These are phyloP conservation scores for Chlamydotis undulata DNA, from an alignment of 2,113 vertebrate genomes.

Conservation along the genomic window DNA sequence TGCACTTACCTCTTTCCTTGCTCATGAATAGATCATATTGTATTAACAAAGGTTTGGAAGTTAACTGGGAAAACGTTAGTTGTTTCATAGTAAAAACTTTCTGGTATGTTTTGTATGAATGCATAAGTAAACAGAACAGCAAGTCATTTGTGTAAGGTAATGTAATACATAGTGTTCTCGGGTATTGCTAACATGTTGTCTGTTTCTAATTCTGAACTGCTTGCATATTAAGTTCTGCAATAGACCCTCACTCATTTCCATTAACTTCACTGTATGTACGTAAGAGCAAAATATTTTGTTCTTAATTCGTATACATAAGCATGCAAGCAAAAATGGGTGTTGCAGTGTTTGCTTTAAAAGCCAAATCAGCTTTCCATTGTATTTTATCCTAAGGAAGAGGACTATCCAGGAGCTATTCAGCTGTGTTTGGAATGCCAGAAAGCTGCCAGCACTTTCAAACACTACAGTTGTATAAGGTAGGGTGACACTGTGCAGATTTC, in stretches of 20 bases:
- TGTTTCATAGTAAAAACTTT: not conserved
- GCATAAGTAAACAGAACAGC: not conserved
- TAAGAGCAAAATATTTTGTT: not conserved
- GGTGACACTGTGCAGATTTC: not conserved
- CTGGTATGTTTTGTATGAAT: not conserved
- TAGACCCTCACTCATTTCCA: not conserved
- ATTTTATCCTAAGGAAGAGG: conserved; percentile 86
- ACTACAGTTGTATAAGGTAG: conserved; percentile 99
- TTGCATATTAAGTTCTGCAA: not conserved
- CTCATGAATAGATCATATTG: not conserved
- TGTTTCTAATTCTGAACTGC: not conserved
- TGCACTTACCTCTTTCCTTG: not conserved
- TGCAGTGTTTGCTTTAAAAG: not conserved
- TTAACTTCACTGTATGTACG: not conserved
- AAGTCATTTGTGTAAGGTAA: not conserved
- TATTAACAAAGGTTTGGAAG: not conserved
- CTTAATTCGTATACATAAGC: not conserved
- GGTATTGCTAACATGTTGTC: not conserved
- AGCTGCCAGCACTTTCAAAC: conserved; percentile 98
- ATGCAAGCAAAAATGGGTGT: not conserved
- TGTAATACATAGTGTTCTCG: not conserved
- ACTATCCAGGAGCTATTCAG: conserved; percentile 98
- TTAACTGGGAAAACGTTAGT: not conserved
- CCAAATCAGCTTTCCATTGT: not conserved
- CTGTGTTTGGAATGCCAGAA: conserved; percentile 97